Evolutionary conservation across 2,888 invertebrate species (phyloP).

Genomic region (Hydrotaea cyrtoneurina): DNA sequence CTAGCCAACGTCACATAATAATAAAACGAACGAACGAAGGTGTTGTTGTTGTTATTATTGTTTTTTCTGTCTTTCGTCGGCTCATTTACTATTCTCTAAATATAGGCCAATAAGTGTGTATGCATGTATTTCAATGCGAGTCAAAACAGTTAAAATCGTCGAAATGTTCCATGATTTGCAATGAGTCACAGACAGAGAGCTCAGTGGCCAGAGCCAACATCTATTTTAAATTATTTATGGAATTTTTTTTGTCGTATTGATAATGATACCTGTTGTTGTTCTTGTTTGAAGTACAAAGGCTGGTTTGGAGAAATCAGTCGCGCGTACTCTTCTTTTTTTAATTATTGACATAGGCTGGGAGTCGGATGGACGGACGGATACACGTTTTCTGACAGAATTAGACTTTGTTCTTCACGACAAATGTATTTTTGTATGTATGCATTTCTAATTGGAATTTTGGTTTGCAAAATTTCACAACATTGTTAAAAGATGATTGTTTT

Average conservation of each 20-base stretch:
- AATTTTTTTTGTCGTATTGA: background rate
- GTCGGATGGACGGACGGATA: background rate
- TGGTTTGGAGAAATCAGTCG: background rate
- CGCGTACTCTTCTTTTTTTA: background rate
- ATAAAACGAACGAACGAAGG: no score
- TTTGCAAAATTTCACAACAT: constrained; percentile 27
- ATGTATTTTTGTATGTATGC: no score
- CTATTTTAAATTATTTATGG: background rate
- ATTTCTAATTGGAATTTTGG: background rate
- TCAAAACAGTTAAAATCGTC: constrained; percentile 16
- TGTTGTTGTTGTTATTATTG: background rate
- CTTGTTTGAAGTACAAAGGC: background rate
- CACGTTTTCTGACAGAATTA: background rate
- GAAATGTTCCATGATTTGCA: constrained; percentile 21
- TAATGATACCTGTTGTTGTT: background rate
- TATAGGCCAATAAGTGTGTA: constrained; percentile 56
- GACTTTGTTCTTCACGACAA: no score
- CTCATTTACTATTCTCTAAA: constrained; percentile 44
- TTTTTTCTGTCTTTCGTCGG: background rate
- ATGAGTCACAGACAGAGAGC: constrained; percentile 12
- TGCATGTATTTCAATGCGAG: constrained; percentile 4
- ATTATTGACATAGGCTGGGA: constrained; percentile 10
- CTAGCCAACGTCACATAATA: no score
- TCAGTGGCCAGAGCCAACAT: background rate
- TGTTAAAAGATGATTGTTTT: constrained; percentile 11